phyloP scores from a whole-genome alignment of 2,113 vertebrate species.

The Triplophysa siluroides region DNA sequence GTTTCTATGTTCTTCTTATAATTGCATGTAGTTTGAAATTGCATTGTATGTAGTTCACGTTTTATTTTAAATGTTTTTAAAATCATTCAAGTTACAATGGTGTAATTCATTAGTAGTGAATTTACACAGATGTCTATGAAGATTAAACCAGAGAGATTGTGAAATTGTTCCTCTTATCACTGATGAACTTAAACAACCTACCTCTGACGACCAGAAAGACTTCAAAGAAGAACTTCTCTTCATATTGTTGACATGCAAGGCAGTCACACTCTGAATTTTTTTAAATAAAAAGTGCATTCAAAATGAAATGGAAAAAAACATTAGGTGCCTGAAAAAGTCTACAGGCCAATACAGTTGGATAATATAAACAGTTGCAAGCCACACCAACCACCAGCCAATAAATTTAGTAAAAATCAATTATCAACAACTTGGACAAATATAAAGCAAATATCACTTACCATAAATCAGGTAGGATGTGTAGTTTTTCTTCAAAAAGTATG shows the following conservation, averaged over 20 bases:
- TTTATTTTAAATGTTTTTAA: background rate
- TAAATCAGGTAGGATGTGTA: background rate
- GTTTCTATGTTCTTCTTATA: no score
- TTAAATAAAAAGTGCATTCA: background rate
- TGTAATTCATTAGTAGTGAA: no score
- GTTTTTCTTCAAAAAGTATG: background rate
- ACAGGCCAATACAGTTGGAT: background rate
- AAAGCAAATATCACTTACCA: slow-evolving; percentile 5
- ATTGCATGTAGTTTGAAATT: no score
- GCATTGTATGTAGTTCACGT: background rate
- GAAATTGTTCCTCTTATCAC: background rate
- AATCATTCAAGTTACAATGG: background rate
- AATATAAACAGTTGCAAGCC: background rate
- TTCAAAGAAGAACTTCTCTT: slow-evolving; percentile 40
- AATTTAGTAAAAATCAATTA: background rate
- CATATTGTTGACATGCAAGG: slow-evolving; percentile 13
- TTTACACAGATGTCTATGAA: background rate
- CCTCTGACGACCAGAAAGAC: slow-evolving; percentile 32
- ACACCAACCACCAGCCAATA: background rate
- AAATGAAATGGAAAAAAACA: background rate
- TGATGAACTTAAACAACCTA: slow-evolving; percentile 21
- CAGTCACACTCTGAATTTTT: background rate
- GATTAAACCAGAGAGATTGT: background rate
- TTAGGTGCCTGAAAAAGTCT: background rate
- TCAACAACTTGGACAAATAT: background rate